Evolutionary conservation across 1,140 invertebrate genomes (phyloP), one percentile per base, ranked within the genome.

Genomic region (Lerema accius): DNA sequence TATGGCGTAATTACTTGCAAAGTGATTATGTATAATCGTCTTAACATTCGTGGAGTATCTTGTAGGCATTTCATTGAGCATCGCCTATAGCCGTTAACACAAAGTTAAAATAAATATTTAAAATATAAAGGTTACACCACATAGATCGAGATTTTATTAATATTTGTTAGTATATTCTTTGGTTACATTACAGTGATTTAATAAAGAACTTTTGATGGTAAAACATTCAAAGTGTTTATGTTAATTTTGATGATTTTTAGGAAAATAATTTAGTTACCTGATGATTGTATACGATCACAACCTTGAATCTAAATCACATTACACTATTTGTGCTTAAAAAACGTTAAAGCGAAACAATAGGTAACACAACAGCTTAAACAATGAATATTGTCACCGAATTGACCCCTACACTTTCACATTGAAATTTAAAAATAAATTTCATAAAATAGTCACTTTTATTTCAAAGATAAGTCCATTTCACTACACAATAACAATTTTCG

Each of bases 251-350:
- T 43, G 40, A 26, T 55, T 4, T 26, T 10, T 55, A n/a, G 17
- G 13, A 43, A 42, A 26, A 10, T 13, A 43, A 53, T 53, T 39
- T 53, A 23, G 37, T 26, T 32, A 56, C 26, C 6, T 16, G 40
- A 60, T 50, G 58, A 69, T 73, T 76, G 65, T 46, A 66, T 63
- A 67, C 51, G 65, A 70, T 78, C 76, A 78, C 76, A 78, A 78
- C 76, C 76, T 46, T 61, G 23, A 59, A 67, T 28, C 62, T 75
- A 49, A 67, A 67, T 65, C 55, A 55, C 19, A 62, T 63, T 69
- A 48, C 53, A 62, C 55, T 60, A 35, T 70, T 69, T 71, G 78
- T 78, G 76, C 76, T 56, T 66, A 68, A 67, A 71, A 42, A 58
- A 60, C 50, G 42, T 39, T 53, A 61, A 45, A 56, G 39, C 43